A percentile compares a stretch with the other conserved stretches of the same genome.
These are phyloP conservation scores for Empis livida DNA, from an alignment of 2,888 invertebrate species.

Conservation along the genomic window DNA sequence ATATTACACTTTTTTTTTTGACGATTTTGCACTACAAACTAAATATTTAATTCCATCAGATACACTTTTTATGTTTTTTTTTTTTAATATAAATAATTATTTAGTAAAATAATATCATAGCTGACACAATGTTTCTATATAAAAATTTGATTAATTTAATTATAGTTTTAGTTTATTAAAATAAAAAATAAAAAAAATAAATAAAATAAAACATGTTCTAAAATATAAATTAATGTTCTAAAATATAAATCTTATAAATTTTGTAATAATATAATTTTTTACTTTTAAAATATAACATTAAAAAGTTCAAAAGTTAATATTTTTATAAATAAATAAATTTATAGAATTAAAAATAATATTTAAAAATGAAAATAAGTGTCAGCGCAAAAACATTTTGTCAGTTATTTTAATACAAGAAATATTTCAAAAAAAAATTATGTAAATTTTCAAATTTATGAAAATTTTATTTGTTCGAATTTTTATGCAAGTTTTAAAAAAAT, in stretches of 20 bases:
- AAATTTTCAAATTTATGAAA: constrained; percentile 4
- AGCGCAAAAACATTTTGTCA: constrained; percentile 38
- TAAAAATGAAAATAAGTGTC: background rate
- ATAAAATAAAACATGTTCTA: no score
- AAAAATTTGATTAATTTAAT: background rate
- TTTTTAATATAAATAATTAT: background rate
- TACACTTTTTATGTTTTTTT: no score
- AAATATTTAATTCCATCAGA: no score
- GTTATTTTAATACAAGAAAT: constrained; percentile 22
- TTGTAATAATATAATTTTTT: background rate
- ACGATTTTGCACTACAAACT: no score
- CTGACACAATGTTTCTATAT: constrained; percentile 35
- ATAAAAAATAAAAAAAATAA: no score
- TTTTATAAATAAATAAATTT: background rate
- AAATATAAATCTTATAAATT: background rate
- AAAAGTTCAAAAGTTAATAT: background rate
- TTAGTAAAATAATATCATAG: constrained; percentile 26
- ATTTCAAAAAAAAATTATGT: background rate
- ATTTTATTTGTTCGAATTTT: constrained; percentile 6
- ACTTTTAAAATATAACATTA: constrained; percentile 5
- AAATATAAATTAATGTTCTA: no score
- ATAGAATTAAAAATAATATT: background rate
- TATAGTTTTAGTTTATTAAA: no score
- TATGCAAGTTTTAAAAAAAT: constrained; percentile 7
- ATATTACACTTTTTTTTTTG: no score